Conservation (phyloP, 2,888 invertebrate genomes). For the Leucania comma region DNA sequence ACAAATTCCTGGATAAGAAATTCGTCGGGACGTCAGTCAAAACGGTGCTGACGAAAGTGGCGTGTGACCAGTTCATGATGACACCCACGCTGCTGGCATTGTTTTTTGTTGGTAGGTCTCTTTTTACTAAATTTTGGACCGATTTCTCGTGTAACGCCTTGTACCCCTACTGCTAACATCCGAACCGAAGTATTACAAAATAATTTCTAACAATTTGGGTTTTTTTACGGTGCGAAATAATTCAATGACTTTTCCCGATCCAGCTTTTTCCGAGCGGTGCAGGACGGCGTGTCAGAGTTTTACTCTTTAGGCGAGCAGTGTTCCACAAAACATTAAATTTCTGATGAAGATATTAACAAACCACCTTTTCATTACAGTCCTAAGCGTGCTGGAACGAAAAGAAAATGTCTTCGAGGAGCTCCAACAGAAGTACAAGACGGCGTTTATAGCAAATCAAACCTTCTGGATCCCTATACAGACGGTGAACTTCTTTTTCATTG, state of each 20-base stretch:
- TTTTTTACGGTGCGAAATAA: too few relatives aligned
- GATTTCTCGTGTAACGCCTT: too few relatives aligned
- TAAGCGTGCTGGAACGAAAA: constrained; percentile 94
- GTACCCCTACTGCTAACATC: too few relatives aligned
- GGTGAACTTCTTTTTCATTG: constrained; percentile 94
- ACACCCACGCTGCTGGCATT: constrained; percentile 93
- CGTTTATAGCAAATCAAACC: constrained; percentile 94
- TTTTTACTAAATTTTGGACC: neutral
- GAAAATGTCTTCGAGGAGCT: constrained; percentile 93
- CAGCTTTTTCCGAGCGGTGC: too few relatives aligned
- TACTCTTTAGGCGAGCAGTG: too few relatives aligned
- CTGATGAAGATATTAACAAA: constrained; percentile 3
- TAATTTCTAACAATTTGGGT: too few relatives aligned
- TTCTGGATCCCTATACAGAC: constrained; percentile 96
- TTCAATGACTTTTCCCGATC: too few relatives aligned
- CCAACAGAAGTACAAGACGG: constrained; percentile 93
- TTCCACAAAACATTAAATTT: neutral
- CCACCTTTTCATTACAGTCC: constrained; percentile 86
- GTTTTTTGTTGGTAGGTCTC: constrained; percentile 93
- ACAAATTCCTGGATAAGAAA: constrained; percentile 94
- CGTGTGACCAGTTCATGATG: constrained; percentile 94
- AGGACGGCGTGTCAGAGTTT: too few relatives aligned
- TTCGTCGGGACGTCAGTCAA: constrained; percentile 92
- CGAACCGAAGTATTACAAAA: too few relatives aligned
- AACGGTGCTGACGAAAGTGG: constrained; percentile 92